A percentile compares a stretch with the other conserved stretches of the same genome.
Evolutionary conservation across 2,888 invertebrate genomes (phyloP).

Genomic region (Cephus sareptanus): DNA sequence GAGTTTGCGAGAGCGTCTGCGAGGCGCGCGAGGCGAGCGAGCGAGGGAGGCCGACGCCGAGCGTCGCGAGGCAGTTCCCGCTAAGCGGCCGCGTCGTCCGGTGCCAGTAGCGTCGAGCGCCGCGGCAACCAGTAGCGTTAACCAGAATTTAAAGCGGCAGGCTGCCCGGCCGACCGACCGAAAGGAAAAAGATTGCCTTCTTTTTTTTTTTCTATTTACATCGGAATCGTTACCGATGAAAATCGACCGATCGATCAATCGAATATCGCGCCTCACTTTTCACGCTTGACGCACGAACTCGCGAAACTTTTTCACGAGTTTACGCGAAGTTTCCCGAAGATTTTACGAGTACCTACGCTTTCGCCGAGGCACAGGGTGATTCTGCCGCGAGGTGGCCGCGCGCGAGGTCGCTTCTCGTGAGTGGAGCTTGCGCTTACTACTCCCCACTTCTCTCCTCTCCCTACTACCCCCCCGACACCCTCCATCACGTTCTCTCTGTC

Average conservation of each 20-base stretch:
- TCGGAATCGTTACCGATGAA: neutral
- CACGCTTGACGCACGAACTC: conserved; percentile 29
- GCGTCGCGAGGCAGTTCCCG: conserved; percentile 58
- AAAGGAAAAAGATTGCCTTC: neutral
- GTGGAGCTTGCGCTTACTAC: conserved; percentile 28
- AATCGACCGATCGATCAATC: neutral
- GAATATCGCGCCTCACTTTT: conserved; percentile 19
- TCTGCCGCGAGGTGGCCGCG: neutral
- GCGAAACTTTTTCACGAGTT: conserved; percentile 34
- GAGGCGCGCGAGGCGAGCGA: conserved; percentile 35
- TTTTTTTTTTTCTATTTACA: neutral
- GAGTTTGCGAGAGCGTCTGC: conserved; percentile 45
- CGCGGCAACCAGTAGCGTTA: neutral
- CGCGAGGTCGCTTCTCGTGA: conserved; percentile 11
- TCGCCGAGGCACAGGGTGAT: neutral
- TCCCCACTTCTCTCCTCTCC: conserved; percentile 20
- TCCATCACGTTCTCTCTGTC: conserved; percentile 18
- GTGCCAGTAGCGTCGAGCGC: conserved; percentile 47
- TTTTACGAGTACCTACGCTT: neutral
- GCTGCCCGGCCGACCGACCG: neutral
- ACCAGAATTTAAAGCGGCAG: neutral
- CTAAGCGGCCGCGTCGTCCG: conserved; percentile 63
- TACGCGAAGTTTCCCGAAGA: conserved; percentile 9
- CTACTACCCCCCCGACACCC: conserved; percentile 20
- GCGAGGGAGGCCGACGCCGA: conserved; percentile 34